These are phyloP conservation scores for Zele albiditarsus DNA, from an alignment of 2,888 invertebrate species.

Conservation along the genomic window DNA sequence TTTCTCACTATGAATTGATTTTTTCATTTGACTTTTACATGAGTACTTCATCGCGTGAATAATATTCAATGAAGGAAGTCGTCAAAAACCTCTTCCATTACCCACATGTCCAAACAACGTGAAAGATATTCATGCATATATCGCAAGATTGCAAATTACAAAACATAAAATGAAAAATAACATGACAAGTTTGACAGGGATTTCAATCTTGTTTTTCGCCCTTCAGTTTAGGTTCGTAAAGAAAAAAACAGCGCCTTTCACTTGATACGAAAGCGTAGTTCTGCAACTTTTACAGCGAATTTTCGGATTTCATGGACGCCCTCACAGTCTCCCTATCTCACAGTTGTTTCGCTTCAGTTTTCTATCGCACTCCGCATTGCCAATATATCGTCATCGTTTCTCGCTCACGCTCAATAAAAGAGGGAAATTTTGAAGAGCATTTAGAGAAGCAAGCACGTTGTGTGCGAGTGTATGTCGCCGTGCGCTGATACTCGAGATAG, in stretches of 20 bases:
- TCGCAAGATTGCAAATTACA: not conserved
- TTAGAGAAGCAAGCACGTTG: not conserved
- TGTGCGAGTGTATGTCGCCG: not conserved
- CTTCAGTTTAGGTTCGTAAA: not conserved
- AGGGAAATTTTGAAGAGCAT: constrained; percentile 11
- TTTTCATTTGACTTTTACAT: too few species aligned
- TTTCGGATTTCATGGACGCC: constrained; percentile 32
- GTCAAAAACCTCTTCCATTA: too few species aligned
- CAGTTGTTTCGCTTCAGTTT: not conserved
- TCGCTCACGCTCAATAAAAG: not conserved
- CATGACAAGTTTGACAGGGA: not conserved
- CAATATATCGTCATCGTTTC: constrained; percentile 11
- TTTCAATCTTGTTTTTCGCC: constrained; percentile 15
- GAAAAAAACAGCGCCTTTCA: not conserved
- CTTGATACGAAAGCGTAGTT: constrained; percentile 33
- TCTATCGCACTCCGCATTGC: not conserved
- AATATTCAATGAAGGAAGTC: too few species aligned
- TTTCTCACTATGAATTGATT: too few species aligned
- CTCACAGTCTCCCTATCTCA: not conserved
- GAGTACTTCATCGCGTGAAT: too few species aligned
- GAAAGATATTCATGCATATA: too few species aligned
- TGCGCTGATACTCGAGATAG: not conserved
- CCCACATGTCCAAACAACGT: too few species aligned
- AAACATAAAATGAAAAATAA: not conserved
- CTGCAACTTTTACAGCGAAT: constrained; percentile 38